Conservation (phyloP, 2,113 vertebrate genomes). For the Larimichthys polyactis region DNA sequence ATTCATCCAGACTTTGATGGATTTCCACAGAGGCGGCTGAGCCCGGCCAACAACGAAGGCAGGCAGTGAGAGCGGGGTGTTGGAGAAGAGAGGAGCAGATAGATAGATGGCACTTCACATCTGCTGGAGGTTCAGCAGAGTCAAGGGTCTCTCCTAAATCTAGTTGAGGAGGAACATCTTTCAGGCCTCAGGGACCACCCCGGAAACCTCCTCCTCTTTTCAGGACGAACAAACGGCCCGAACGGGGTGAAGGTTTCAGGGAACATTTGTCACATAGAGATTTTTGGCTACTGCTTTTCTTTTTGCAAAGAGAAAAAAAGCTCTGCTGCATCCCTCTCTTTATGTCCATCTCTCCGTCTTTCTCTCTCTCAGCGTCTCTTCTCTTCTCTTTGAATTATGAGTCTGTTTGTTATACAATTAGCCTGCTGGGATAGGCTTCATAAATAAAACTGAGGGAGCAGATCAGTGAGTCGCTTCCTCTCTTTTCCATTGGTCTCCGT, state of each 20-base stretch:
- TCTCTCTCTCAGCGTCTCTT: slow-evolving; percentile 46
- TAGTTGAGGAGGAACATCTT: slow-evolving; percentile 76
- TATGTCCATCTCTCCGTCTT: slow-evolving; percentile 57
- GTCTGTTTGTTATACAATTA: slow-evolving; percentile 87
- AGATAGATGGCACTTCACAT: slow-evolving; percentile 82
- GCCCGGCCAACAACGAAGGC: slow-evolving; percentile 70
- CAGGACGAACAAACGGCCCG: slow-evolving; percentile 55
- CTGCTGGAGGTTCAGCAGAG: slow-evolving; percentile 75
- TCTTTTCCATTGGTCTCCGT: slow-evolving; percentile 56
- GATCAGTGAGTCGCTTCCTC: slow-evolving; percentile 70
- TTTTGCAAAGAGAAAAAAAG: slow-evolving; percentile 34
- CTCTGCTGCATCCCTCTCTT: slow-evolving; percentile 49
- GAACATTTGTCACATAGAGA: slow-evolving; percentile 64
- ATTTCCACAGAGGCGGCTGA: slow-evolving; percentile 75
- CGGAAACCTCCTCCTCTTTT: slow-evolving; percentile 69
- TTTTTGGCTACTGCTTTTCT: slow-evolving; percentile 54
- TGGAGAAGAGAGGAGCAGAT: slow-evolving; percentile 50
- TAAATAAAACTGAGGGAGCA: slow-evolving; percentile 77
- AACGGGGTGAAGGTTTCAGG: slow-evolving; percentile 49
- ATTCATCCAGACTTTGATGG: slow-evolving; percentile 76
- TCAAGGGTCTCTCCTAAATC: slow-evolving; percentile 83
- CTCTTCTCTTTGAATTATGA: slow-evolving; percentile 72
- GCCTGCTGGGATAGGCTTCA: slow-evolving; percentile 73
- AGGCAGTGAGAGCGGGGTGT: slow-evolving; percentile 63
- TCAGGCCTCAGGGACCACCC: slow-evolving; percentile 74